These are phyloP conservation scores for Phymatocera aterrima DNA, from an alignment of 2,888 invertebrate species.

Conservation along the genomic window DNA sequence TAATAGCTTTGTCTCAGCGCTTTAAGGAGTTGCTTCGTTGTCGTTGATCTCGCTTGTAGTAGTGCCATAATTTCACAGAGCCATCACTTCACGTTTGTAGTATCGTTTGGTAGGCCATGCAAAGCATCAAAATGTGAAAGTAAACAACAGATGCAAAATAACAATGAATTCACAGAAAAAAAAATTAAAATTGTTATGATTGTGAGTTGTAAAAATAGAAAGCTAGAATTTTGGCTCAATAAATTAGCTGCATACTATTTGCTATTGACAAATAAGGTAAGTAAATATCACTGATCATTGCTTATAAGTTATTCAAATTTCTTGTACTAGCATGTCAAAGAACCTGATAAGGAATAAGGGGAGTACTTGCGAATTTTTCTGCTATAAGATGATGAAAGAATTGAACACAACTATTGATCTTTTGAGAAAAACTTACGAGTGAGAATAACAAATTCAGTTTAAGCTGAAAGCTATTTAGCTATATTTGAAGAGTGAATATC, in stretches of 20 bases:
- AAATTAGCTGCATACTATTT: background rate
- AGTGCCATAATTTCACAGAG: conserved; percentile 71
- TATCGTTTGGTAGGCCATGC: conserved; percentile 67
- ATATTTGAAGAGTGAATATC: background rate
- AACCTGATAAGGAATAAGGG: background rate
- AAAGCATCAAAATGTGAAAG: conserved; percentile 71
- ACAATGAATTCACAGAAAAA: conserved; percentile 50
- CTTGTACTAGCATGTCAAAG: background rate
- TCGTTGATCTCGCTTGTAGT: conserved; percentile 67
- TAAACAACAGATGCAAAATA: conserved; percentile 68
- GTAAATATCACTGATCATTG: conserved; percentile 9
- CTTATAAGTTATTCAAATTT: conserved; percentile 1
- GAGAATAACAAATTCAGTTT: background rate
- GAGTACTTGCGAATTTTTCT: background rate
- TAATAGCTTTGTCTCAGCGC: conserved; percentile 62
- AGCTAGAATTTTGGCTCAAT: background rate
- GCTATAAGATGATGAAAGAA: background rate
- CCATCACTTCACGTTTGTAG: conserved; percentile 69
- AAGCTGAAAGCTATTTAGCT: background rate
- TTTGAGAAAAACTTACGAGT: background rate
- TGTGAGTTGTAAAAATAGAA: background rate
- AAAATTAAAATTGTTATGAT: conserved; percentile 5
- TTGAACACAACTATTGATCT: background rate
- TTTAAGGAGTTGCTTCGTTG: conserved; percentile 73
- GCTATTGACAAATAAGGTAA: background rate